Evolutionary conservation across 2,797 vertebrate species (phyloP), one percentile per base, ranked within the genome.

Genomic region (Syngnathus rostellatus): DNA sequence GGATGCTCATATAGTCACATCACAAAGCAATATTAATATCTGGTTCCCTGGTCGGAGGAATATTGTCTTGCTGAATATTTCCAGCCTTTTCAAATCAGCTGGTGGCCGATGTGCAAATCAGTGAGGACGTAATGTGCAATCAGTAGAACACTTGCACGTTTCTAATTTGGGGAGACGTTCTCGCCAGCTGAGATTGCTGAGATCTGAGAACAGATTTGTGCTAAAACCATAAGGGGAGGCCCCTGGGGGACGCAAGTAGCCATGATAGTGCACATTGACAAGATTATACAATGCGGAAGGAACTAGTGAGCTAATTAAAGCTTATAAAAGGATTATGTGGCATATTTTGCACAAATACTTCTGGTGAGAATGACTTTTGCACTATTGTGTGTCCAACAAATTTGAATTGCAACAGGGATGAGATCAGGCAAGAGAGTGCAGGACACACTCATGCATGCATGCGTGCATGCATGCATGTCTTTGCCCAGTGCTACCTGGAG

Each of bases 391-490:
- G 40, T 60, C 51, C 12, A 16, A 70, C 57, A 57, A 19, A 46
- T 48, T 37, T 14, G 4, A 63, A 63, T 63, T 51, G 21, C 62
- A 63, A 63, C 19, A 5, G 11, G 19, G 51, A 21, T 7, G 60
- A 25, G 12, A 62, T 45, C 8, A 23, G 64, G 39, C 45, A 41
- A 65, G 6, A 8, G n/a, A 71, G 25, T 59, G 57, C 67, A 68
- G 66, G 72, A 79, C 72, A 74, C 69, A 75, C 74, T 77, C 69
- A 65, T 64, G 31, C 3, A 31, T 31, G 59, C 69, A 19, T 62
- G 63, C 53, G 8, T 69, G 59, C 69, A 19, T 62, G 63, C 53
- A 9, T 69, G 64, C 45, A 63, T 48, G 62, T 10, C 71, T 75
- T 65, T 71, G 54, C 63, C 67, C 64, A 69, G 69, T 67, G 62